These are phyloP conservation scores for Heliconius hortense DNA, from an alignment of 2,888 invertebrate species.

Conservation along the genomic window DNA sequence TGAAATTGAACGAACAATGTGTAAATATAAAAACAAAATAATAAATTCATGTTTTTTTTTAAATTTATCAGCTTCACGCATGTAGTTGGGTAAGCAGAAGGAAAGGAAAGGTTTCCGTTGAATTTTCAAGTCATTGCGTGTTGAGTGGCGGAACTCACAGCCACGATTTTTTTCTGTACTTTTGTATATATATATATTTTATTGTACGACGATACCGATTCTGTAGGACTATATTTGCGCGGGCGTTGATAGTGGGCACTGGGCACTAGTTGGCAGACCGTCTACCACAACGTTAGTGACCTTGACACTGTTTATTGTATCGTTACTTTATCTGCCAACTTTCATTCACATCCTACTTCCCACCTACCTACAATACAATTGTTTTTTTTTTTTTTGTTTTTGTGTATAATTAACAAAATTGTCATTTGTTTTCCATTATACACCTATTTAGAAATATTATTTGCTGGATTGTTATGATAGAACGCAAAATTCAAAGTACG, in stretches of 20 bases:
- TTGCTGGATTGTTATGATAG: too few species aligned
- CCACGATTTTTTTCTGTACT: too few species aligned
- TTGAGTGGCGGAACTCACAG: too few species aligned
- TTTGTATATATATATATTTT: not conserved
- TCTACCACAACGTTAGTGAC: slow-evolving; percentile 46
- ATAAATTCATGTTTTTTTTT: not conserved
- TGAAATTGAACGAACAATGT: not conserved
- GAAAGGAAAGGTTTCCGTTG: too few species aligned
- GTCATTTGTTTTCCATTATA: not conserved
- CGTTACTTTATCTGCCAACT: slow-evolving; percentile 62
- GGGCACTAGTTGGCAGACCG: slow-evolving; percentile 41
- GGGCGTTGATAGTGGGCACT: slow-evolving; percentile 33
- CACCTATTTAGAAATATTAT: not conserved
- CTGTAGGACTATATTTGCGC: not conserved
- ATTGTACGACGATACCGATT: not conserved
- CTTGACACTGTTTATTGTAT: slow-evolving; percentile 66
- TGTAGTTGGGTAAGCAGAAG: too few species aligned
- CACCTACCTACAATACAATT: slow-evolving; percentile 7
- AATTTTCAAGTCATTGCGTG: too few species aligned
- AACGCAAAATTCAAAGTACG: too few species aligned
- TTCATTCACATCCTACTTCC: slow-evolving; percentile 60
- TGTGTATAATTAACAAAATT: not conserved
- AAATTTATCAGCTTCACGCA: not conserved
- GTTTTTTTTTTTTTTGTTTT: not conserved
- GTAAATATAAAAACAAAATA: not conserved